Conservation (phyloP, 2,888 invertebrate species). For the Leucophenga montana region DNA sequence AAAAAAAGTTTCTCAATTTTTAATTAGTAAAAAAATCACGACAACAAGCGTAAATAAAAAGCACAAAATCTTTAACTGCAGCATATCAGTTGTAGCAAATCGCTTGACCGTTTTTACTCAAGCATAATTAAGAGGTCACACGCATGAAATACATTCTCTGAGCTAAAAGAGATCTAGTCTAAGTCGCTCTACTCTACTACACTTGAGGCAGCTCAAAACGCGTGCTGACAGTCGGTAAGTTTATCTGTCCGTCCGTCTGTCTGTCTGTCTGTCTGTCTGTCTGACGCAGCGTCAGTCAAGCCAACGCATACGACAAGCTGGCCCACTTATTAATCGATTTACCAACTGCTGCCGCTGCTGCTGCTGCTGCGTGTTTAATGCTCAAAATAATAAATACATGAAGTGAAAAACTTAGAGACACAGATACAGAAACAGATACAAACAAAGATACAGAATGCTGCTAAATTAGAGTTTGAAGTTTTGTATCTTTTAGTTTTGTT, state of each 20-base stretch:
- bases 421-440: slow-evolving; percentile 26
- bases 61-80: slow-evolving; percentile 36
- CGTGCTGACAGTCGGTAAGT: slow-evolving; percentile 3
- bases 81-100: slow-evolving; percentile 32
- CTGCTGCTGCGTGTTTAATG: slow-evolving; percentile 33
- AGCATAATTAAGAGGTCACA: slow-evolving; percentile 59
- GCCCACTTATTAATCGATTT: slow-evolving; percentile 64
- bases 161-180: slow-evolving; percentile 34
- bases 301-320: slow-evolving; percentile 41
- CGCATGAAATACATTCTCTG: slow-evolving; percentile 35
- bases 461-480: not conserved
- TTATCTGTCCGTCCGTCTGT: too few species aligned
- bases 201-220: slow-evolving; percentile 7
- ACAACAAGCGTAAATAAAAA: not conserved
- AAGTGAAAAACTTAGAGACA: too few species aligned
- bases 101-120: slow-evolving; percentile 52
- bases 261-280: slow-evolving; percentile 24
- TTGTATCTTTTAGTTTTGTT: not conserved
- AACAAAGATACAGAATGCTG: slow-evolving; percentile 7
- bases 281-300: too few species aligned
- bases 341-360: slow-evolving; percentile 35
- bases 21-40: too few species aligned
- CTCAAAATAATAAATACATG: slow-evolving; percentile 3
- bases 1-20: not conserved
- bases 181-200: slow-evolving; percentile 29